A percentile compares a stretch with the other conserved stretches of the same genome.
These are phyloP conservation scores for Aphelenchoides fujianensis DNA, from an alignment of 1,140 invertebrate genomes.

Conservation along the genomic window DNA sequence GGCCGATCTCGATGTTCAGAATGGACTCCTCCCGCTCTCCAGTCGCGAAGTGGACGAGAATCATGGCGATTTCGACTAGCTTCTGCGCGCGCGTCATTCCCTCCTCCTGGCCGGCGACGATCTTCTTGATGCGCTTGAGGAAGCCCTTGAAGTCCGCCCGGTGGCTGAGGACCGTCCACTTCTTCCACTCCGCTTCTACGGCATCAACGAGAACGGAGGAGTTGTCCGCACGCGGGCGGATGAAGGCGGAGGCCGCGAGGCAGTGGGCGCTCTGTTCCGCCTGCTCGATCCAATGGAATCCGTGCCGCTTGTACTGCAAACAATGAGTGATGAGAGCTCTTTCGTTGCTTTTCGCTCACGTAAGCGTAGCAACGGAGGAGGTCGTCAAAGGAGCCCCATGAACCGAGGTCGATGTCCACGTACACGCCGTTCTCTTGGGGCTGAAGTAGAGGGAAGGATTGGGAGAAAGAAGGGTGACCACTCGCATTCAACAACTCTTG, in stretches of 20 bases:
- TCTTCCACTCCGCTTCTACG: neutral
- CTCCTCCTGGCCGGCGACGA: neutral
- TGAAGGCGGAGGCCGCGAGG: neutral
- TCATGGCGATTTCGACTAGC: slow-evolving; percentile 1
- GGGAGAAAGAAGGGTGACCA: no score
- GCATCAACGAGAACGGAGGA: neutral
- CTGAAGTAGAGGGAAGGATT: no score
- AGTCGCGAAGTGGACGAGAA: neutral
- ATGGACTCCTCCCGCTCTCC: neutral
- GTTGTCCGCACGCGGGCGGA: slow-evolving; percentile 2
- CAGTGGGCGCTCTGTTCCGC: neutral
- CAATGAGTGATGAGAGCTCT: no score
- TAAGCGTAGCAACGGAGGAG: neutral
- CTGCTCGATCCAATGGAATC: neutral
- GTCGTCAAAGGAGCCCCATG: neutral
- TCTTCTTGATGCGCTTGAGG: neutral
- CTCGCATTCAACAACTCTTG: slow-evolving; percentile 4
- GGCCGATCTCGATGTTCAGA: neutral
- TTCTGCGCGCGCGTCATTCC: neutral
- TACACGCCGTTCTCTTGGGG: slow-evolving; percentile 1
- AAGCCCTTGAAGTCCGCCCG: neutral
- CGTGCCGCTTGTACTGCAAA: no score
- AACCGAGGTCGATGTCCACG: neutral
- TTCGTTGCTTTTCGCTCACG: no score
- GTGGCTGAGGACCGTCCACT: neutral